Base-by-base conservation (phyloP, 2,113 vertebrate species). In the Mystacornis crossleyi region DNA sequence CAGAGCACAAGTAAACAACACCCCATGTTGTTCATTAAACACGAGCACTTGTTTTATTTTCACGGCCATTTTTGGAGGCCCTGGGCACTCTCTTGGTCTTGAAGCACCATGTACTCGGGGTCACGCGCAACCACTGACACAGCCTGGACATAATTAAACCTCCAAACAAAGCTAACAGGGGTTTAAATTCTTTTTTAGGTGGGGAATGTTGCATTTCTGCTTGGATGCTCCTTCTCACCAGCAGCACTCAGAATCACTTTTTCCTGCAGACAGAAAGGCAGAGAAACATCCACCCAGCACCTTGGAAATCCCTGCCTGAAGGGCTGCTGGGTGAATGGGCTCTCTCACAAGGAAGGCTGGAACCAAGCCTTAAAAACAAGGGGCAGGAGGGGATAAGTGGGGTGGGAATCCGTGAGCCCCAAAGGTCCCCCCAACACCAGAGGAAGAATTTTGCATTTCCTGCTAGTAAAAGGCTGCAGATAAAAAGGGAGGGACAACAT, bases 331-430 rank as follows among this genome's bases (percentile, higher is more conserved):
- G 57, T 15, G 18, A 79, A 29, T 0, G 4, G 38, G 18, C 18
- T 33, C 47, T 65, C 55, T 84, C 53, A 42, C 34, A 74, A 45
- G 26, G 40, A 58, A 51, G 31, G 21, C 19, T 1, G 1, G 4
- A 38, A 60, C 10, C 34, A 47, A 65, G 29, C 29, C 33, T 57
- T 54, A 29, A 77, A 91, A 70, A 20, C 13, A 47, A 42, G 28
- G 11, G 19, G 9, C 20, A 7, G 8, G 1, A 3, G 16, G 9
- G 10, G 16, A 6, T 16, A 14, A 11, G 7, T 34, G 54, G n/a
- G 42, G 18, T 34, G 71, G 36, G 60, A 95, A 81, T 25, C n/a
- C 40, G 24, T 8, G 7, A 87, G 19, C 10, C 73, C 25, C 55
- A 57, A 47, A 86, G 17, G 12, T 60, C 14, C 9, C 42, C n/a